Percentiles rank a stretch among this genome's conserved stretches.
These are phyloP conservation scores for Odontocerum albicorne DNA, from an alignment of 2,888 invertebrate species.

Conservation along the genomic window DNA sequence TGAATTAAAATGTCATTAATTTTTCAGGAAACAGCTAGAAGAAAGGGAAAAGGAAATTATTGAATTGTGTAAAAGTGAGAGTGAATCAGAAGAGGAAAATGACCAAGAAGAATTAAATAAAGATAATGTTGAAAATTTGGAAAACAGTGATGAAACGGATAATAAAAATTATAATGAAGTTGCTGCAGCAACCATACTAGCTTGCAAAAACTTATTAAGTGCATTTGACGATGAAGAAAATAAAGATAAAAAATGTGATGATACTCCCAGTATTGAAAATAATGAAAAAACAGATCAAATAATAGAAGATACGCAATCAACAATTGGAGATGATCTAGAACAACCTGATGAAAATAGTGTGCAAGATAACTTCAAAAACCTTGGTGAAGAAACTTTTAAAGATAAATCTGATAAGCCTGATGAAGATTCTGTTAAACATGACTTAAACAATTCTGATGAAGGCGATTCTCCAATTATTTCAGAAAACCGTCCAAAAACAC, in stretches of 20 bases:
- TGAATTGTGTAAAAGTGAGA: conserved; percentile 75
- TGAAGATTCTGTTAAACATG: too few relatives aligned
- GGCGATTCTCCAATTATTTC: too few relatives aligned
- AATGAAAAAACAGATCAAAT: conserved; percentile 46
- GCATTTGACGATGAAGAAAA: conserved; percentile 23
- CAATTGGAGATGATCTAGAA: too few relatives aligned
- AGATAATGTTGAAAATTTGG: neutral
- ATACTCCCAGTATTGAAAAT: conserved; percentile 21
- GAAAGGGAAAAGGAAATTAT: conserved; percentile 74
- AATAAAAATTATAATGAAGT: neutral
- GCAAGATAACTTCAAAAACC: too few relatives aligned
- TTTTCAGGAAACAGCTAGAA: conserved; percentile 64
- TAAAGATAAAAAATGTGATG: conserved; percentile 14
- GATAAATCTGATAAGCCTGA: too few relatives aligned
- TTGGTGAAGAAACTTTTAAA: too few relatives aligned
- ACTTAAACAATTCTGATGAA: too few relatives aligned
- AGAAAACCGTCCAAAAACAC: too few relatives aligned
- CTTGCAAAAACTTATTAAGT: conserved; percentile 13
- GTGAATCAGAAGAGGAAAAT: conserved; percentile 53
- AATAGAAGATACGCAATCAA: too few relatives aligned
- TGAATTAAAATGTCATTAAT: too few relatives aligned
- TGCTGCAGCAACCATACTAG: neutral
- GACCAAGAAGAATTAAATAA: neutral
- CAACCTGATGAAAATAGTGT: too few relatives aligned
- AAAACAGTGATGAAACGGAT: neutral